A percentile compares a stretch with the other conserved stretches of the same genome.
phyloP scores from a whole-genome alignment of 1,140 invertebrate species.

The Cydia fagiglandana region DNA sequence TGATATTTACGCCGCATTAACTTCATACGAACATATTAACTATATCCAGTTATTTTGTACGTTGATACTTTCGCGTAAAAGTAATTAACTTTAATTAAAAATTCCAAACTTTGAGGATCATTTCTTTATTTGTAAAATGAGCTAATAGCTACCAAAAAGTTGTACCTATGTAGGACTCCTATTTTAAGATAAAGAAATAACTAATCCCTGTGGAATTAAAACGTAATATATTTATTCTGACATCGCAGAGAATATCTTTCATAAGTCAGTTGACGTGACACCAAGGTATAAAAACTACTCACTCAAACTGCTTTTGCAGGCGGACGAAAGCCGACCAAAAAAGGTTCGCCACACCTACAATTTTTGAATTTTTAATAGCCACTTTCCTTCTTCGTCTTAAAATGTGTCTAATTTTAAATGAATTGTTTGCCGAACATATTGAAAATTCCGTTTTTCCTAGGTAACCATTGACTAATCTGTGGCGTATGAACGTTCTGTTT shows the following conservation, averaged over 20 bases:
- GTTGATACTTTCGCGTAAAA: neutral
- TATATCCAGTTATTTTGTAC: conserved; percentile 25
- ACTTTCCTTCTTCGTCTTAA: neutral
- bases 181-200: too few species aligned
- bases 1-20: conserved; percentile 72
- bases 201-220: too few species aligned
- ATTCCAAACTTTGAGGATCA: neutral
- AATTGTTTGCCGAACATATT: conserved; percentile 42
- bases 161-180: neutral
- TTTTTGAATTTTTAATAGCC: neutral
- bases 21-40: conserved; percentile 34
- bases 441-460: conserved; percentile 42
- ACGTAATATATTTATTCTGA: too few species aligned
- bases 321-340: too few species aligned
- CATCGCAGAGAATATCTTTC: too few species aligned
- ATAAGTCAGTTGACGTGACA: too few species aligned
- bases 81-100: conserved; percentile 16
- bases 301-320: too few species aligned
- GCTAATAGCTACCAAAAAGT: neutral
- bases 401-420: neutral
- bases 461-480: conserved; percentile 62
- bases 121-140: neutral
- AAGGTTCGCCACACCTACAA: too few species aligned
- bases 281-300: too few species aligned
- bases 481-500: conserved; percentile 59